A percentile compares a stretch with the other conserved stretches of the same genome.
Evolutionary conservation across 1,140 invertebrate genomes (phyloP).

Genomic region (Drosophila santomea): DNA sequence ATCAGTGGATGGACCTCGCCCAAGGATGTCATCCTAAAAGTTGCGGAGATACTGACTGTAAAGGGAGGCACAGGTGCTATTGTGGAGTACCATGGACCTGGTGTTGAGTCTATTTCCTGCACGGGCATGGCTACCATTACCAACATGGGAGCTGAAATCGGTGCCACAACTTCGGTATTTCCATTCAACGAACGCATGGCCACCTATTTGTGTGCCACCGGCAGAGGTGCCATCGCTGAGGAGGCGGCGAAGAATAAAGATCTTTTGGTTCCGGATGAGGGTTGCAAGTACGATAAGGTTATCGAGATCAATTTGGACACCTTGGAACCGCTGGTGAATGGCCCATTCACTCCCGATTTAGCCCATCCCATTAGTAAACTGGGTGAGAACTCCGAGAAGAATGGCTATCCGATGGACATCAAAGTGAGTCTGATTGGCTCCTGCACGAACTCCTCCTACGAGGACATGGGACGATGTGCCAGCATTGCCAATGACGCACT

Average conservation of each 20-base stretch:
- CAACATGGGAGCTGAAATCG: conserved; percentile 99
- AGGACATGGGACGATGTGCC: conserved; percentile 99
- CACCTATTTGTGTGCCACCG: conserved; percentile 96
- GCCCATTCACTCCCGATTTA: conserved; percentile 99
- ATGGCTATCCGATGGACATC: conserved; percentile 97
- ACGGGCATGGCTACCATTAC: conserved; percentile 99
- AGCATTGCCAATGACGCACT: conserved; percentile 97
- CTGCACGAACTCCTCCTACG: conserved; percentile 99
- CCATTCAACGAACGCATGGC: conserved; percentile 98
- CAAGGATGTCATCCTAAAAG: conserved; percentile 99
- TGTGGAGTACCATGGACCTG: conserved; percentile 98
- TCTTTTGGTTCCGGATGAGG: conserved; percentile 93
- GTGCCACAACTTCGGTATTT: conserved; percentile 98
- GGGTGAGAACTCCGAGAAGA: conserved; percentile 93
- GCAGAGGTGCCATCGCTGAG: conserved; percentile 90
- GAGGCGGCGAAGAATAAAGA: conserved; percentile 90
- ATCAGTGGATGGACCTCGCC: conserved; percentile 98
- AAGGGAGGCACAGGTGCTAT: conserved; percentile 99
- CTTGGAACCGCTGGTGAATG: conserved; percentile 98
- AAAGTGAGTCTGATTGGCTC: conserved; percentile 99
- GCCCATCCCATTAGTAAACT: conserved; percentile 98
- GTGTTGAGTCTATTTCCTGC: conserved; percentile 96
- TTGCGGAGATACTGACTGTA: conserved; percentile 92
- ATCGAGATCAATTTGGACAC: conserved; percentile 91
- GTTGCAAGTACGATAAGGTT: conserved; percentile 94